Conservation (phyloP, 2,113 vertebrate genomes). For the Brachionichthys hirsutus region DNA sequence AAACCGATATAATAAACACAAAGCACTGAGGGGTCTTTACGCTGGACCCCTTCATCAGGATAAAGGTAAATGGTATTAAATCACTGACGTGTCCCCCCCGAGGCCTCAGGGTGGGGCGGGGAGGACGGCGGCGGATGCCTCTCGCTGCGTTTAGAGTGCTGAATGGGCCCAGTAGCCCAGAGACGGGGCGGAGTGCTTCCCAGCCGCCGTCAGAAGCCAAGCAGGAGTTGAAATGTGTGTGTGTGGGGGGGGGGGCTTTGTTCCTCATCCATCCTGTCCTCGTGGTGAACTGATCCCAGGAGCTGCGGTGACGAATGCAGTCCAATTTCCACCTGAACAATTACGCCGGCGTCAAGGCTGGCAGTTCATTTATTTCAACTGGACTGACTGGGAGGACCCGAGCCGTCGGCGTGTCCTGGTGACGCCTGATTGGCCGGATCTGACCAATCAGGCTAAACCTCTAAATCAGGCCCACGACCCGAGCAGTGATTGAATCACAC, state of each 20-base stretch:
- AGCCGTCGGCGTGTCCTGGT: constrained; percentile 47
- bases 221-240: constrained; percentile 50
- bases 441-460: constrained; percentile 52
- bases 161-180: constrained; percentile 51
- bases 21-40: constrained; percentile 26
- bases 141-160: constrained; percentile 26
- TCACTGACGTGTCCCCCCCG: constrained; percentile 44
- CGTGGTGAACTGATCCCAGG: constrained; percentile 54
- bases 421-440: constrained; percentile 45
- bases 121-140: background rate
- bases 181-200: constrained; percentile 36
- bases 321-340: constrained; percentile 81
- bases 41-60: constrained; percentile 35
- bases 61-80: constrained; percentile 63
- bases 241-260: constrained; percentile 22
- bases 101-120: constrained; percentile 13
- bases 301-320: constrained; percentile 58
- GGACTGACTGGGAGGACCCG: constrained; percentile 68
- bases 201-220: constrained; percentile 10
- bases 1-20: constrained; percentile 38
- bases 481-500: constrained; percentile 22
- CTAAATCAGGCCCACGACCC: constrained; percentile 50
- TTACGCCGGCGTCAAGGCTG: constrained; percentile 74
- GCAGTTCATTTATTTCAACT: constrained; percentile 82
- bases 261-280: constrained; percentile 36